Evolutionary conservation across 2,797 vertebrate genomes (phyloP), one percentile per base, ranked within the genome.

Genomic region (Bovichtus variegatus): DNA sequence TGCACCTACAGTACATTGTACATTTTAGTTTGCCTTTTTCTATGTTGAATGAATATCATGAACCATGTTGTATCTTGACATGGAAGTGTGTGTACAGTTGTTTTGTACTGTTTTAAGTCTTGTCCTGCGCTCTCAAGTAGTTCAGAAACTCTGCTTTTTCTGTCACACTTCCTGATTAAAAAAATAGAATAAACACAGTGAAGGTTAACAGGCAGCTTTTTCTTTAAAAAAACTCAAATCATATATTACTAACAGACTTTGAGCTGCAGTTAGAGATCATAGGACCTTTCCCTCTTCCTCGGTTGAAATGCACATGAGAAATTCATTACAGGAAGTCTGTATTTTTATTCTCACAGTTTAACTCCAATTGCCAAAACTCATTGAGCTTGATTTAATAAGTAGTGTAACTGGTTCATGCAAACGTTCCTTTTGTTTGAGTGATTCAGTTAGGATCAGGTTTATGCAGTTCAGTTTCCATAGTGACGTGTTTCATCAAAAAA

Each of bases 21-120:
- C n/a, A 87, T 82, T 78, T 84, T 19, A 72, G 3, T 77, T 85
- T 50, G 5, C 16, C 19, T 74, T 81, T 54, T 78, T 80, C 55
- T 78, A 68, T 66, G 27, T 74, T 34, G 34, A 62, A 40, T 71
- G 50, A 63, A 40, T 51, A 23, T 47, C 64, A 19, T 38, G 46
- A 8, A 43, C 25, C 2, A 55, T 61, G 57, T 50, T 68, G 9
- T 13, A 23, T 44, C 16, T 75, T 27, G 3, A 74, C 38, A 44
- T 36, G 16, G 8, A 57, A 64, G 31, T 25, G 8, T 68, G 44
- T 54, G 47, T 58, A 68, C 2, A 18, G 12, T 62, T 83, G 7
- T 83, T 82, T 80, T 82, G 21, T 66, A 19, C 57, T 5, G 9
- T 54, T 83, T 79, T 55, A 21, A 61, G 38, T 74, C 9, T 5